These are phyloP conservation scores for Bombylius discolor DNA, from an alignment of 2,888 invertebrate genomes.

Conservation along the genomic window DNA sequence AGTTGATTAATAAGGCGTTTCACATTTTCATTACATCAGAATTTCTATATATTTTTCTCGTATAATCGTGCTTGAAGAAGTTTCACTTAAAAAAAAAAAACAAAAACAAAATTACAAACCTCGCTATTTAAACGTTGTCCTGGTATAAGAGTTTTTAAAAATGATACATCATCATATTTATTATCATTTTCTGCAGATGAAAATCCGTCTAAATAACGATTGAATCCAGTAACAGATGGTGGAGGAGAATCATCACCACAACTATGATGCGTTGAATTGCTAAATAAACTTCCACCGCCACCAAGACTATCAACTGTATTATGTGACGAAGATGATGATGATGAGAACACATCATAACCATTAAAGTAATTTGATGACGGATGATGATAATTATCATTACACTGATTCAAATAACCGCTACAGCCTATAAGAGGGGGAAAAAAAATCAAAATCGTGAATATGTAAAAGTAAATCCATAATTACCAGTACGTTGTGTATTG, in stretches of 20 bases:
- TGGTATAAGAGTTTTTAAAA: conserved; percentile 35
- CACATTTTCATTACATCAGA: no score
- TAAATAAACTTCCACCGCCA: conserved; percentile 1
- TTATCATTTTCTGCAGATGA: conserved; percentile 29
- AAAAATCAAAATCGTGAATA: neutral
- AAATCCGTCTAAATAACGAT: conserved; percentile 32
- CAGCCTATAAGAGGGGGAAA: neutral
- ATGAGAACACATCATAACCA: conserved; percentile 25
- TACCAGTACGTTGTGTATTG: no score
- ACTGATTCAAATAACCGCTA: conserved; percentile 15
- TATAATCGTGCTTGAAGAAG: no score
- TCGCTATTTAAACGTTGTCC: conserved; percentile 37
- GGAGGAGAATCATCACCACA: conserved; percentile 33
- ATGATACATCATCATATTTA: conserved; percentile 34
- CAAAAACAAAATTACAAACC: conserved; percentile 18
- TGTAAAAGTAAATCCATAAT: no score
- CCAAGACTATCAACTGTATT: neutral
- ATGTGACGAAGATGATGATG: no score
- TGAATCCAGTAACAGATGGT: conserved; percentile 31
- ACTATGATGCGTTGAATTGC: neutral
- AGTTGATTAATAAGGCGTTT: no score
- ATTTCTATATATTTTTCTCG: no score
- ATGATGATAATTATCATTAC: conserved; percentile 30
- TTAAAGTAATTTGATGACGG: conserved; percentile 28
- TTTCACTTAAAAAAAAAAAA: no score